Evolutionary conservation across 2,113 vertebrate species (phyloP), one percentile per base, ranked within the genome.

Genomic region (Clinocottus analis): DNA sequence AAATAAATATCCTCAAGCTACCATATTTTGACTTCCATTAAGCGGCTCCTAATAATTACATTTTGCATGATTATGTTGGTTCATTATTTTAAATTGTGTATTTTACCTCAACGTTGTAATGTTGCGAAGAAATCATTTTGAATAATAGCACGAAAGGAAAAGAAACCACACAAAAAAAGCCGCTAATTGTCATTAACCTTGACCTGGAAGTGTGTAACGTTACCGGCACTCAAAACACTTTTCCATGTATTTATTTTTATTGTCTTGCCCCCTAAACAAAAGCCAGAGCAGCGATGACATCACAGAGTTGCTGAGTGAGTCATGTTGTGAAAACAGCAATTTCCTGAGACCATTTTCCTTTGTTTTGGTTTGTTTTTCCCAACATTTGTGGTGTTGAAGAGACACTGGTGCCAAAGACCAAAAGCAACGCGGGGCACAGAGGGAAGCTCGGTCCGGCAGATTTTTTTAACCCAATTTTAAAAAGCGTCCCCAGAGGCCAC

Each of bases 301-400:
- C 83, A 91, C 51, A 35, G 84, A 85, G 86, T 23, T 65, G 84
- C 87, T 91, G 84, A 51, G 80, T 80, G 85, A 90, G 84, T 80
- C 85, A 77, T 81, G 82, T 80, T 93, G 79, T 77, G 79, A 93
- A 94, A 95, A 89, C 90, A 93, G 85, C 73, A 88, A 91, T 94
- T 95, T 95, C 93, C 94, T 92, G 89, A 89, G 89, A 91, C 93
- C 83, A 90, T 93, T 94, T 94, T 92, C 76, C 84, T 84, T 92
- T 87, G 73, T 80, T 77, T 71, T 79, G 83, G 83, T 78, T 87
- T 80, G 64, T 45, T 43, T n/a, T 41, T 37, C 82, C 6, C 2
- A 49, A 27, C 25, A 77, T 89, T 84, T 86, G 73, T 85, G 64
- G 84, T 69, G 80, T 80, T 62, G 83, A 71, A 89, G 79, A 77